These are phyloP conservation scores for Diarsia mendica DNA, from an alignment of 2,888 invertebrate species.

Conservation along the genomic window DNA sequence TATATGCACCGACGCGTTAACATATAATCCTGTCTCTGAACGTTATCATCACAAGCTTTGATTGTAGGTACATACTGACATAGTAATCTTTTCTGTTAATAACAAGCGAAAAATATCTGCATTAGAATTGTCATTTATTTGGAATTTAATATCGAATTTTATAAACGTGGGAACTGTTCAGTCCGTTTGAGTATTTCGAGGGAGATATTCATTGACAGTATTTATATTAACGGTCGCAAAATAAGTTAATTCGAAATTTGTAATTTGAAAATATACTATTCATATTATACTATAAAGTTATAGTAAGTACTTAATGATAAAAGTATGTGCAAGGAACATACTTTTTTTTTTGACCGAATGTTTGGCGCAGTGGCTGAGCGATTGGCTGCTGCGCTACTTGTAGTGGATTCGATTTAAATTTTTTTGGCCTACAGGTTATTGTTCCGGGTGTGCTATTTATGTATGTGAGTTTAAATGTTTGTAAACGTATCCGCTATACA, in stretches of 20 bases:
- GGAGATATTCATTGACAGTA: not conserved
- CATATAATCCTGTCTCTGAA: not conserved
- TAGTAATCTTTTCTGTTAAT: slow-evolving; percentile 55
- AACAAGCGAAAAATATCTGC: not conserved
- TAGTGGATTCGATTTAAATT: not conserved
- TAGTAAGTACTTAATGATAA: not conserved
- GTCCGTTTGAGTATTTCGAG: not conserved
- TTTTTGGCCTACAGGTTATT: not conserved
- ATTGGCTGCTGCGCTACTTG: not conserved
- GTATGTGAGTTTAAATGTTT: not conserved
- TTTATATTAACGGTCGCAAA: not conserved
- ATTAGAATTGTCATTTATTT: not conserved
- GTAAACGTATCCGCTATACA: not conserved
- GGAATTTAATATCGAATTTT: not conserved
- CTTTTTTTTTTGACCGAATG: not conserved
- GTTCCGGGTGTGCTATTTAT: not conserved
- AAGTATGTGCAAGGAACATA: not conserved
- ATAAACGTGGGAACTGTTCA: not conserved
- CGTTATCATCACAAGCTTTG: slow-evolving; percentile 13
- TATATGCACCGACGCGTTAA: not conserved
- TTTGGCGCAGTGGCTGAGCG: not conserved
- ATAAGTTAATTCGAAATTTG: too few relatives aligned
- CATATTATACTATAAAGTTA: too few relatives aligned
- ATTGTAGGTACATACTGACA: slow-evolving; percentile 1
- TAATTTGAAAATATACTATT: too few relatives aligned